Conservation (phyloP, 2,888 invertebrate species). For the Drosophila pseudotalamancana region DNA sequence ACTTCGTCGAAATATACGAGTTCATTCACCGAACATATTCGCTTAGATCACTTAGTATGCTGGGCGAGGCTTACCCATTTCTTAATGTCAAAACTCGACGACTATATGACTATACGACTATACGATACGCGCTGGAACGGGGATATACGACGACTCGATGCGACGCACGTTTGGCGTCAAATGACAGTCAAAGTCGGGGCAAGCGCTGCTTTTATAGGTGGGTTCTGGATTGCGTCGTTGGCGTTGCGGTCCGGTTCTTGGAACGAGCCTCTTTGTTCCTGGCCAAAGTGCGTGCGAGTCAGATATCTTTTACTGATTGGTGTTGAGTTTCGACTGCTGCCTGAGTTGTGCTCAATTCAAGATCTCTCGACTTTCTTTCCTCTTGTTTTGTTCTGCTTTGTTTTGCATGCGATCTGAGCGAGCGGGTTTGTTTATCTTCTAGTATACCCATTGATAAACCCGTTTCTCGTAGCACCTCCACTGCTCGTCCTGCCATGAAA, state of each 20-base stretch:
- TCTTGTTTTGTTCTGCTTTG: conserved; percentile 12
- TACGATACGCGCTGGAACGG: conserved; percentile 15
- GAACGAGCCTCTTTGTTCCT: conserved; percentile 74
- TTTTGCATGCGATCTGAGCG: conserved; percentile 10
- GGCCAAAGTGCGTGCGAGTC: conserved; percentile 67
- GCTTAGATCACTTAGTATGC: conserved; percentile 61
- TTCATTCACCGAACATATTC: conserved; percentile 65
- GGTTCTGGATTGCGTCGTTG: conserved; percentile 1
- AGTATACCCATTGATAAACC: conserved; percentile 55
- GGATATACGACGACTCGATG: conserved; percentile 27
- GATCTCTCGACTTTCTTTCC: conserved; percentile 75
- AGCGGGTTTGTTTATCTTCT: conserved; percentile 65
- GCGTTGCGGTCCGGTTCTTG: conserved; percentile 64
- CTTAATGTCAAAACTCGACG: conserved; percentile 36
- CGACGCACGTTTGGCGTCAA: conserved; percentile 70
- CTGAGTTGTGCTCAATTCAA: conserved; percentile 64
- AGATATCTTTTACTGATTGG: conserved; percentile 20
- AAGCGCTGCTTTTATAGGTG: conserved; percentile 70
- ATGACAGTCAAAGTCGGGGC: conserved; percentile 64
- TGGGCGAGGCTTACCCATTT: conserved; percentile 70
- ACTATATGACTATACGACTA: conserved; percentile 14
- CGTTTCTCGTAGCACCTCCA: conserved; percentile 52
- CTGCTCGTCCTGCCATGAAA: conserved; percentile 51
- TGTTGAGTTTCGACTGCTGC: conserved; percentile 17
- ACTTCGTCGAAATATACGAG: conserved; percentile 26